Base-by-base conservation (phyloP, 2,797 vertebrate genomes). In the Scleropages formosus region DNA sequence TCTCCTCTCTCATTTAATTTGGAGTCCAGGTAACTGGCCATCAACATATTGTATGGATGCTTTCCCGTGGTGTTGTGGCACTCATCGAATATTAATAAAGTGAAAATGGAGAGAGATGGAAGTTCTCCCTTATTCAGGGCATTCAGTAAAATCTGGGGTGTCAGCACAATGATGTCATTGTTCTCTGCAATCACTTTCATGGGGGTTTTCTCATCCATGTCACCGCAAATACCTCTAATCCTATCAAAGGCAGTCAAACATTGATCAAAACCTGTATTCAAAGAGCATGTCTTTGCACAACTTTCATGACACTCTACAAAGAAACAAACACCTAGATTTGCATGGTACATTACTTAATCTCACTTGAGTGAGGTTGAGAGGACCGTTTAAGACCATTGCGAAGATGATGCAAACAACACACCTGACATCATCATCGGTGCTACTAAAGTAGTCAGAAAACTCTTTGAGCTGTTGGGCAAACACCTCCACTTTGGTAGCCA, bases 121-220 rank as follows among this genome's bases (percentile, higher is more conserved):
- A 91, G 0, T 0, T 78, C 85, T 76, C 84, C 81, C 0, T 76
- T 70, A 18, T 84, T 77, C 3, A 93, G 81, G 26, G 73, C 84
- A 70, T 94, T 94, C 80, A 94, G 79, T 71, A 94, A 90, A 80
- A 92, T 92, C 88, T 94, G 93, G 16, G 93, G 93, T 0, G 91
- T 94, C 81, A 94, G 73, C 74, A 94, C 77, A 64, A 92, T 84
- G 66, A 94, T 91, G 77, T 93, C 92, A 53, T 77, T 90, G 75
- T 73, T 72, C 16, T 88, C 71, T 61, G 93, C 64, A 10, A 88
- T 69, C 8, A 79, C 77, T 18, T 79, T 74, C 78, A 92, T 64
- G 0, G 83, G 81, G 26, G 83, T 0, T n/a, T 4, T 77, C 24
- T 85, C 86, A 63, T 53, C 59, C 24, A 78, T 87, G 72, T 84